These are phyloP conservation scores for Steatocranus sp. DNA, from an alignment of 2,797 vertebrate species.

Conservation along the genomic window DNA sequence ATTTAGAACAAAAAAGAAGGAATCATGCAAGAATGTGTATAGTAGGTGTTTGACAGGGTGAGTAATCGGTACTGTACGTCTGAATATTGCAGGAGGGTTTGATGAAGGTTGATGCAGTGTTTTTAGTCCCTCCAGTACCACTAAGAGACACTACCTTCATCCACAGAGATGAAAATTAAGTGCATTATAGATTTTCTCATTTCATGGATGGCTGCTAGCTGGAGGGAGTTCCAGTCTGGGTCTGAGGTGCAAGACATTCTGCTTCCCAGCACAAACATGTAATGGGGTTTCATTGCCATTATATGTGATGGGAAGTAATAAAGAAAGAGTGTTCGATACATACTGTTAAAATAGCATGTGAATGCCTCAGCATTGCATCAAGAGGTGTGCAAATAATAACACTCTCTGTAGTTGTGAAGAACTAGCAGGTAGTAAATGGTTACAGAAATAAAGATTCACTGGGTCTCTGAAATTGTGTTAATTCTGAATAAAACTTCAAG, in stretches of 20 bases:
- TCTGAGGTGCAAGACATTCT: conserved; percentile 23
- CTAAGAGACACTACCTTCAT: conserved; percentile 50
- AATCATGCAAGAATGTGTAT: not conserved
- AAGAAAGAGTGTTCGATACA: not conserved
- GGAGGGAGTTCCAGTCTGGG: conserved; percentile 33
- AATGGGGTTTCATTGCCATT: conserved; percentile 13
- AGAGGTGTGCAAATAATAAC: not conserved
- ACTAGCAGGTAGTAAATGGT: not conserved
- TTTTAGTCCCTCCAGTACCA: conserved; percentile 18
- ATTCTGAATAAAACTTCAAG: not conserved
- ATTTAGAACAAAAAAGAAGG: not conserved
- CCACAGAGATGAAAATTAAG: conserved; percentile 68
- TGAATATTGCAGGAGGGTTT: conserved; percentile 2
- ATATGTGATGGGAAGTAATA: not conserved
- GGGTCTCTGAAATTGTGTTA: not conserved
- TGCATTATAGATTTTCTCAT: conserved; percentile 77
- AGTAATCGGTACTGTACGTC: conserved; percentile 10
- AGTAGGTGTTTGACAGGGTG: not conserved
- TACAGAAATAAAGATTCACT: not conserved
- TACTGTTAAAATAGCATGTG: not conserved
- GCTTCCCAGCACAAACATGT: conserved; percentile 17
- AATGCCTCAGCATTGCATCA: not conserved
- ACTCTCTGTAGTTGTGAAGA: not conserved
- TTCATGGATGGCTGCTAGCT: conserved; percentile 72
- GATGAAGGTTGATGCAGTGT: conserved; percentile 37